These are phyloP conservation scores for Leistus spinibarbis DNA, from an alignment of 2,888 invertebrate species.

Conservation along the genomic window DNA sequence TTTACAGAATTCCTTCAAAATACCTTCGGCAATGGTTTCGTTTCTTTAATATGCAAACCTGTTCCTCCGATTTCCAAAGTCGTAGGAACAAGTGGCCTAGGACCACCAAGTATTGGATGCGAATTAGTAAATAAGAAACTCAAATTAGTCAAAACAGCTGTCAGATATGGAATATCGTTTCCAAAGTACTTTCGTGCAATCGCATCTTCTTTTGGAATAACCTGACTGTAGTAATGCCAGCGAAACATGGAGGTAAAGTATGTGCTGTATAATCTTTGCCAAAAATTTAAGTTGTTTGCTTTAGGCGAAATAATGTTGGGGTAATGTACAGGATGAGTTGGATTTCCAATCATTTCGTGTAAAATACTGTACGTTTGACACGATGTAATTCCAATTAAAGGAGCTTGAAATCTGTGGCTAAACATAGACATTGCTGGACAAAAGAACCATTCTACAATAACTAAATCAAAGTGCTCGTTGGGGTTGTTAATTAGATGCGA, in stretches of 20 bases:
- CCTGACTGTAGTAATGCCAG: slow-evolving; percentile 22
- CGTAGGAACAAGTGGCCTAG: too few relatives aligned
- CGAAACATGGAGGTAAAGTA: background rate
- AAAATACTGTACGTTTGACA: slow-evolving; percentile 33
- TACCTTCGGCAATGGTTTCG: background rate
- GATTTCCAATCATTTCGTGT: slow-evolving; percentile 41
- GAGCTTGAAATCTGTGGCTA: slow-evolving; percentile 33
- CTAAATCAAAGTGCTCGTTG: background rate
- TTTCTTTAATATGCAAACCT: slow-evolving; percentile 18
- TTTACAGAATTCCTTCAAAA: background rate
- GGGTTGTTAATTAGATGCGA: background rate
- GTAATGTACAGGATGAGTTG: slow-evolving; percentile 34
- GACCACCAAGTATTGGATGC: too few relatives aligned
- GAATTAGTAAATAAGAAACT: too few relatives aligned
- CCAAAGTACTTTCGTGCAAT: slow-evolving; percentile 36
- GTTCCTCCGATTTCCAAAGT: too few relatives aligned
- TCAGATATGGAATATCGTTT: too few relatives aligned
- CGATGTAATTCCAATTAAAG: slow-evolving; percentile 39
- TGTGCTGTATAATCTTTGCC: background rate
- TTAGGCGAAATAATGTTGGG: background rate
- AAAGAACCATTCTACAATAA: background rate
- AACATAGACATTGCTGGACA: slow-evolving; percentile 8
- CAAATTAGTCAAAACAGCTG: too few relatives aligned
- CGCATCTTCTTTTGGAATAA: slow-evolving; percentile 32
- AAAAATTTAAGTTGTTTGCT: background rate